Conservation (phyloP, 1,140 invertebrate species). For the Lepidurus apus region DNA sequence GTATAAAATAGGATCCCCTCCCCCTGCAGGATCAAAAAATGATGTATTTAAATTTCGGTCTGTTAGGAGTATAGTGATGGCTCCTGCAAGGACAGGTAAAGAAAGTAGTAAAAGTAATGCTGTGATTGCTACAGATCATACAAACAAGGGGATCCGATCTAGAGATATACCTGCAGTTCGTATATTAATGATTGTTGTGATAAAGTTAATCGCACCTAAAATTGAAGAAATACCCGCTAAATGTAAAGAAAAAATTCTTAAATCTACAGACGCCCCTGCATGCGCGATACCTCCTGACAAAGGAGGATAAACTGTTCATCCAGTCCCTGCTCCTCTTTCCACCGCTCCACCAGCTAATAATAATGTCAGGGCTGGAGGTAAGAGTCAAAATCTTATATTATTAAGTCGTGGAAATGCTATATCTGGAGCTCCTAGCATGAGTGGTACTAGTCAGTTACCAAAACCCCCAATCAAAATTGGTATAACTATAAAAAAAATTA, state of each 20-base stretch:
- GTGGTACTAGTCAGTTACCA: slow-evolving; percentile 67
- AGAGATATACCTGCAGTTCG: slow-evolving; percentile 45
- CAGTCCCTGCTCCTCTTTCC: slow-evolving; percentile 55
- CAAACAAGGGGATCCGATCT: slow-evolving; percentile 51
- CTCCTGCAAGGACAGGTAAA: slow-evolving; percentile 63
- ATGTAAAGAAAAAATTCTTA: slow-evolving; percentile 62
- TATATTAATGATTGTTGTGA: slow-evolving; percentile 44
- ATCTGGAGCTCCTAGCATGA: slow-evolving; percentile 64
- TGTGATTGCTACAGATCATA: slow-evolving; percentile 44
- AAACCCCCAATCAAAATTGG: slow-evolving; percentile 71
- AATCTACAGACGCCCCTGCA: slow-evolving; percentile 52
- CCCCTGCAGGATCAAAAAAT: slow-evolving; percentile 43
- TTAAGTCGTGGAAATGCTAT: slow-evolving; percentile 70
- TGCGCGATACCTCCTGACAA: slow-evolving; percentile 54
- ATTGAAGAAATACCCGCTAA: slow-evolving; percentile 61
- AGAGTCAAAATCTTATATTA: slow-evolving; percentile 70
- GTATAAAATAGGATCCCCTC: slow-evolving; percentile 42
- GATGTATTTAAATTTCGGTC: slow-evolving; percentile 51
- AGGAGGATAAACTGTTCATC: slow-evolving; percentile 64
- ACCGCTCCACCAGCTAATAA: slow-evolving; percentile 53
- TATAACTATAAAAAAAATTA: slow-evolving; percentile 76
- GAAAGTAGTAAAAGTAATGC: slow-evolving; percentile 46
- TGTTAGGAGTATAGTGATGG: slow-evolving; percentile 62
- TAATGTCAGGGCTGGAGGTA: slow-evolving; percentile 56
- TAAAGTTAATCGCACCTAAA: slow-evolving; percentile 61